Conservation (phyloP, 2,797 vertebrate genomes). For the Epinephelus awoara region DNA sequence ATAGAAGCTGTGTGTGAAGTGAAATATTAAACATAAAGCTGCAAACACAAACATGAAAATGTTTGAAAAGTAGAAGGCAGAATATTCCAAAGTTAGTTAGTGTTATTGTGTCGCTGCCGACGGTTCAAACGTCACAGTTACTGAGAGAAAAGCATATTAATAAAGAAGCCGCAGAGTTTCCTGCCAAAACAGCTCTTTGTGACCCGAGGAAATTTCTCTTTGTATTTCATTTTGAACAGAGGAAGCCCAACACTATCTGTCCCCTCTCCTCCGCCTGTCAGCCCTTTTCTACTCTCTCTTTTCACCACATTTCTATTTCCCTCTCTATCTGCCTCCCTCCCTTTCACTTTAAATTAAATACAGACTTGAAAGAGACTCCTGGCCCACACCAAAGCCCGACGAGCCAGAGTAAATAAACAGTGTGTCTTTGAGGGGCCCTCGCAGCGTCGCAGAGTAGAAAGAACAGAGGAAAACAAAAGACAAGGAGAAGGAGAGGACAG, state of each 20-base stretch:
- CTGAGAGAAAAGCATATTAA: neutral
- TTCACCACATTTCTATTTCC: slow-evolving; percentile 2
- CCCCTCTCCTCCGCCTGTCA: slow-evolving; percentile 20
- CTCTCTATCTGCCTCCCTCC: slow-evolving; percentile 1
- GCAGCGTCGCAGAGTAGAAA: neutral
- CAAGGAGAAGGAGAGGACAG: slow-evolving; percentile 1
- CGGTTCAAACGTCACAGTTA: neutral
- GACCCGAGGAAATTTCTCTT: slow-evolving; percentile 24
- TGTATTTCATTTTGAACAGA: slow-evolving; percentile 6
- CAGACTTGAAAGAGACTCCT: slow-evolving; percentile 41
- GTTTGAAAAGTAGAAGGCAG: neutral
- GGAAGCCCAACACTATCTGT: neutral
- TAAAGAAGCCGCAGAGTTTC: slow-evolving; percentile 9
- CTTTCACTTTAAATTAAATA: slow-evolving; percentile 36
- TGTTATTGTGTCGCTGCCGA: neutral
- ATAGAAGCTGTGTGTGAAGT: neutral
- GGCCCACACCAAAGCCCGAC: slow-evolving; percentile 8
- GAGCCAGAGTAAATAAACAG: slow-evolving; percentile 35
- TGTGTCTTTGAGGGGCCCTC: slow-evolving; percentile 5
- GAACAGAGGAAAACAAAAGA: slow-evolving; percentile 10
- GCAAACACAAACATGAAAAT: neutral
- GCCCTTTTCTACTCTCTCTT: neutral
- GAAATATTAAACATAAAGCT: neutral
- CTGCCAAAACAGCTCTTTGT: slow-evolving; percentile 12
- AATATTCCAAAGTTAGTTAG: no score